Evolutionary conservation across 2,113 vertebrate species (phyloP).

Genomic region (Chrysochloris asiatica): DNA sequence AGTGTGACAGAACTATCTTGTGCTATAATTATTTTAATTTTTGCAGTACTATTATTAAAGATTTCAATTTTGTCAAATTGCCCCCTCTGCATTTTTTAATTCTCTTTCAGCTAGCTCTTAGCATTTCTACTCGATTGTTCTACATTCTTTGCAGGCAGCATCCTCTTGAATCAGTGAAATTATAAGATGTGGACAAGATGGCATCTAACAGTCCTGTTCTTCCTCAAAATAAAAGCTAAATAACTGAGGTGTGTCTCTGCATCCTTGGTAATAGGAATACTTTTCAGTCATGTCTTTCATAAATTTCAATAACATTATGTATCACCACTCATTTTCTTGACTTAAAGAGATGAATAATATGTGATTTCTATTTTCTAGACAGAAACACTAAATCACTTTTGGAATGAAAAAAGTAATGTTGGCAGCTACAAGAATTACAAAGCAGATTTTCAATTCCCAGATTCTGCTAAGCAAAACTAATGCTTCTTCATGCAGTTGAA

Average conservation of each 20-base stretch:
- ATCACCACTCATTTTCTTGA: not conserved
- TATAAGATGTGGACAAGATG: not conserved
- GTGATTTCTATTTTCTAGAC: not conserved
- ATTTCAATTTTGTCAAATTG: slow-evolving; percentile 66
- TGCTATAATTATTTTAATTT: slow-evolving; percentile 66
- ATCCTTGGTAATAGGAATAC: not conserved
- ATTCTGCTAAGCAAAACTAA: too few relatives aligned
- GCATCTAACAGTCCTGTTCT: not conserved
- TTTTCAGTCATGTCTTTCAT: slow-evolving; percentile 40
- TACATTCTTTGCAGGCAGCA: not conserved
- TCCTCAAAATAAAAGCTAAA: slow-evolving; percentile 38
- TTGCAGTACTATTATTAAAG: slow-evolving; percentile 54
- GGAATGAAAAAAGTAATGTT: not conserved
- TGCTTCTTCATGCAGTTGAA: too few relatives aligned
- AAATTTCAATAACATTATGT: slow-evolving; percentile 29
- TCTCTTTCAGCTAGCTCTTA: slow-evolving; percentile 41
- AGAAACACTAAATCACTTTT: not conserved
- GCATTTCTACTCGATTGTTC: slow-evolving; percentile 14
- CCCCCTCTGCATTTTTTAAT: slow-evolving; percentile 50
- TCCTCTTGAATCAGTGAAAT: not conserved
- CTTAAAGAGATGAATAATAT: slow-evolving; percentile 21
- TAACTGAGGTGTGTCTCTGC: not conserved
- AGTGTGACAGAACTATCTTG: slow-evolving; percentile 42
- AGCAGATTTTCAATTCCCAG: not conserved
- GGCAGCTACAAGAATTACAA: not conserved